A percentile compares a stretch with the other conserved stretches of the same genome.
phyloP scores from a whole-genome alignment of 2,113 vertebrate species.

The Sterna hirundo region DNA sequence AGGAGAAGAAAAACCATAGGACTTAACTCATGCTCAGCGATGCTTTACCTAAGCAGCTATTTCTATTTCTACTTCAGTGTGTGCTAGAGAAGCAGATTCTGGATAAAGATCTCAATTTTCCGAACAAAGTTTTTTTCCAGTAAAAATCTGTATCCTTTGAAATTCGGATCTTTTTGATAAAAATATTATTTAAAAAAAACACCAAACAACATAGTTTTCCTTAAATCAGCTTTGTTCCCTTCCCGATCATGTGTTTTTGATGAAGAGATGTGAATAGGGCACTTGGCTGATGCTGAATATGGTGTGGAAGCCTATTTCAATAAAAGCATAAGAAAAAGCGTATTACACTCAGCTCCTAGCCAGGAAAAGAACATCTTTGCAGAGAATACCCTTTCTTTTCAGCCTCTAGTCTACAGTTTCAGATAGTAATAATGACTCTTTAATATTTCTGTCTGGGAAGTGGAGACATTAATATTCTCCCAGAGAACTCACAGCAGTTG shows the following conservation, averaged over 20 bases:
- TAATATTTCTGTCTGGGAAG: neutral
- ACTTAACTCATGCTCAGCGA: neutral
- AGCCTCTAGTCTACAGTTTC: neutral
- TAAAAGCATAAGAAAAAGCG: neutral
- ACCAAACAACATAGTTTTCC: neutral
- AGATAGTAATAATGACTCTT: neutral
- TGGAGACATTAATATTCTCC: neutral
- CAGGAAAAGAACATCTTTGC: neutral
- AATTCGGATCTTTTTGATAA: neutral
- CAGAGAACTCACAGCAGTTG: neutral
- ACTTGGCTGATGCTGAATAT: neutral
- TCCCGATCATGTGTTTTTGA: neutral
- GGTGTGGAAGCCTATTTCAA: neutral
- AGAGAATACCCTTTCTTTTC: neutral
- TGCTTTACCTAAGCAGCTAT: neutral
- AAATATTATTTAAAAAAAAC: neutral
- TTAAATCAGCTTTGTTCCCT: neutral
- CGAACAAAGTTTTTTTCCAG: neutral
- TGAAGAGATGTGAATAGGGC: neutral
- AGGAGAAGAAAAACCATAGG: neutral
- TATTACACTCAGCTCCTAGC: neutral
- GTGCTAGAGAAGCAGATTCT: neutral
- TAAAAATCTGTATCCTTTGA: neutral
- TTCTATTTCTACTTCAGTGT: neutral
- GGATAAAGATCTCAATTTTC: neutral